phyloP scores from a whole-genome alignment of 2,797 vertebrate species.

The Hyperoplus lanceolatus region DNA sequence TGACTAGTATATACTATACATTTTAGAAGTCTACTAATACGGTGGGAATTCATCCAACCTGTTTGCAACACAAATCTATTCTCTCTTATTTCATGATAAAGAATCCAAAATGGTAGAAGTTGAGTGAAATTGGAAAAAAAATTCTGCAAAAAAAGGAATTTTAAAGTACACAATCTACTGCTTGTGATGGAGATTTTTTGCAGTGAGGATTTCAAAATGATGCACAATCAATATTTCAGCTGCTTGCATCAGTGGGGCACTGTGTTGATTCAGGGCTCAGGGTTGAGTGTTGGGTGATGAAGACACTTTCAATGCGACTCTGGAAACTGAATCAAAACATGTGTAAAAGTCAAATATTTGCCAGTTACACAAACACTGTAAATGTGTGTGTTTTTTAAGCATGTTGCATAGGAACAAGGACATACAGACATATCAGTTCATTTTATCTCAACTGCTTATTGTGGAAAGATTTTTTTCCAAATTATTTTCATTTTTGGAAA shows the following conservation, averaged over 20 bases:
- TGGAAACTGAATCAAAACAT: conserved; percentile 1
- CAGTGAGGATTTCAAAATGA: not conserved
- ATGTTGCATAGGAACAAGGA: conserved; percentile 4
- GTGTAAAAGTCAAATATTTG: not conserved
- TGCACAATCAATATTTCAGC: not conserved
- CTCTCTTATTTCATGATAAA: not conserved
- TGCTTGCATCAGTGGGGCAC: not conserved
- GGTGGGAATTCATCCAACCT: not conserved
- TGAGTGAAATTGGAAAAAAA: not conserved
- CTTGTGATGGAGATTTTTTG: not conserved
- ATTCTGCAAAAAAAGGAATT: not conserved
- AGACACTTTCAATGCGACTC: not conserved
- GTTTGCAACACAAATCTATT: not conserved
- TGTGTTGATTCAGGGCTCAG: not conserved
- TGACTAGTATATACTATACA: not conserved
- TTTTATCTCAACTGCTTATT: conserved; percentile 21
- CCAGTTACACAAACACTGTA: conserved; percentile 33
- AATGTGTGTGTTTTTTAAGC: not conserved
- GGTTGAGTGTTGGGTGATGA: not conserved
- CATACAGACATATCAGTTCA: conserved; percentile 7
- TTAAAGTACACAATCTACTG: not conserved
- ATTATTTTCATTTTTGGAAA: conserved; percentile 2
- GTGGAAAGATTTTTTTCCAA: not conserved
- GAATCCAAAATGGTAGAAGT: not conserved
- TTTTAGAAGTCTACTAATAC: not conserved